A percentile compares a stretch with the other conserved stretches of the same genome.
Conservation (phyloP, 2,113 vertebrate genomes). For the Corythaixoides concolor region DNA sequence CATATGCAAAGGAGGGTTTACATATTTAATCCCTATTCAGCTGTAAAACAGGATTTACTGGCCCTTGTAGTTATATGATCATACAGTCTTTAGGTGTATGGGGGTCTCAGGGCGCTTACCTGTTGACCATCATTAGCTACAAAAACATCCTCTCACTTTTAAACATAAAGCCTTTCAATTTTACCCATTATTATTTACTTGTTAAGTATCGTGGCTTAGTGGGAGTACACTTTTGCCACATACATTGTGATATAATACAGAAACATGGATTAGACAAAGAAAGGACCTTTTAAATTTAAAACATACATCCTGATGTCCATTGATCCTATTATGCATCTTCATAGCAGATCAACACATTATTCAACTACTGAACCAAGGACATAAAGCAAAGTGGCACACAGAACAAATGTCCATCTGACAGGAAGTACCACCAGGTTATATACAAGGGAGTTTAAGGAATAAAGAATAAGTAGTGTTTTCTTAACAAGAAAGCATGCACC, state of each 20-base stretch:
- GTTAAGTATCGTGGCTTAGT: neutral
- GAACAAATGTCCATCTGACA: neutral
- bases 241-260: neutral
- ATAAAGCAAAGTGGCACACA: neutral
- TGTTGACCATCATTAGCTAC: neutral
- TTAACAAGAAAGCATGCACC: neutral
- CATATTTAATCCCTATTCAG: neutral
- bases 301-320: neutral
- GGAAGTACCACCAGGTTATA: neutral
- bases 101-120: neutral
- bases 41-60: neutral
- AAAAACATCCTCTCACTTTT: neutral
- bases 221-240: neutral
- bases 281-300: neutral
- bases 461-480: neutral
- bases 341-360: neutral
- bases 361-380: neutral
- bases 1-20: neutral
- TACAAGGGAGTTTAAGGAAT: neutral
- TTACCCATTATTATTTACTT: neutral
- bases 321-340: conserved; percentile 5
- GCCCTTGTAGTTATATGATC: neutral
- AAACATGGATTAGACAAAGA: neutral
- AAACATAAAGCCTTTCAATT: neutral
- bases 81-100: neutral